Base-by-base conservation (phyloP, 2,113 vertebrate genomes). In the Malurus elegans region DNA sequence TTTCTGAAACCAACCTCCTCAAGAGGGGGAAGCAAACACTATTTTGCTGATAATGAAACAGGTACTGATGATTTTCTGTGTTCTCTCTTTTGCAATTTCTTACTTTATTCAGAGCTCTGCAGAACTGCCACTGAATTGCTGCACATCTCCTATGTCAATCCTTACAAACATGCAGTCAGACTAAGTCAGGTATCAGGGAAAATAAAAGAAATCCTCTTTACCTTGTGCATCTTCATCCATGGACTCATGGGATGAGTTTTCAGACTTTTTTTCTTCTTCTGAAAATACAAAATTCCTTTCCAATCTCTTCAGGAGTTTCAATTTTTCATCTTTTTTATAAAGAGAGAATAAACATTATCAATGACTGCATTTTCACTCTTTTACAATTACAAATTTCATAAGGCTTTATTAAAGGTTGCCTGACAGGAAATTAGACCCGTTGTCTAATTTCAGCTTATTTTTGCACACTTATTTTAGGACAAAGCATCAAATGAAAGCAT, bases 301-400 rank as follows among this genome's bases (percentile, higher is more conserved):
- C 64, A 96, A 12, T 38, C 76, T 86, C 67, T 96, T 91, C 71
- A 97, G 36, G 18, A 88, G 14, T 79, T 93, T 92, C 75, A 93
- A 16, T 90, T 97, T 97, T 92, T 97, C 86, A 89, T 97, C 97
- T 97, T 56, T 50, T 74, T 94, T 53, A 58, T 20, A 72, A 4
- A 64, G 2, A 74, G 0, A 83, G 3, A 45, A 53, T 79, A 65
- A 51, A 23, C 8, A 57, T 40, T 58, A 76, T 10, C 50, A 64
- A 34, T 29, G 36, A 36, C 12, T 32, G 34, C 1, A 3, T 36
- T 51, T 92, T 53, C 60, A 65, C 21, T 60, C 44, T 34, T 90
- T 79, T 54, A 61, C 28, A 69, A 9, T 9, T 26, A 57, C 23
- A 51, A 19, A 31, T 75, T 73, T 58, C 60, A 66, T 21, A 34